Evolutionary conservation across 2,113 vertebrate species (phyloP).

Genomic region (Phaethon lepturus): DNA sequence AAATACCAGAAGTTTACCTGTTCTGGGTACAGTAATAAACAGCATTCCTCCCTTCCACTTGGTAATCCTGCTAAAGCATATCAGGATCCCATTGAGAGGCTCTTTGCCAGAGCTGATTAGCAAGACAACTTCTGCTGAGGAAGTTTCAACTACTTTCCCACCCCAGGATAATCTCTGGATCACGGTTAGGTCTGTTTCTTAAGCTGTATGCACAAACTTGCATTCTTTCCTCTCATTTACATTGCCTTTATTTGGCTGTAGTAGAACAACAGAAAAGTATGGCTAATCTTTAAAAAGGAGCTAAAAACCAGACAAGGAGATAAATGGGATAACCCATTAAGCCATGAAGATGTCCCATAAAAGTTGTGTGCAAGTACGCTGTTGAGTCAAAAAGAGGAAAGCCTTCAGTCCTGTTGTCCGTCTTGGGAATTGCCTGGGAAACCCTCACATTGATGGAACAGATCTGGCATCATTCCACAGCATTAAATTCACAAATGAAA

Average conservation of each 20-base stretch:
- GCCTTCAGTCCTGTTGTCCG: background rate
- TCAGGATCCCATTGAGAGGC: background rate
- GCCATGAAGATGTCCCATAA: background rate
- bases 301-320: background rate
- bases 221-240: slow-evolving; percentile 27
- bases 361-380: background rate
- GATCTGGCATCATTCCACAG: background rate
- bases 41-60: slow-evolving; percentile 7
- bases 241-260: slow-evolving; percentile 2
- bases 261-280: background rate
- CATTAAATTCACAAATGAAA: background rate
- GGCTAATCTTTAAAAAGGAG: background rate
- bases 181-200: background rate
- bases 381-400: background rate
- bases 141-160: slow-evolving; percentile 24
- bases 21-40: background rate
- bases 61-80: background rate
- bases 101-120: slow-evolving; percentile 29
- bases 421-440: background rate
- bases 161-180: slow-evolving; percentile 13
- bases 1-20: background rate
- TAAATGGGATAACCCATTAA: background rate
- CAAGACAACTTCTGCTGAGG: slow-evolving; percentile 23
- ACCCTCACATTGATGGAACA: background rate
- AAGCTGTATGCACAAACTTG: background rate